A percentile compares a stretch with the other conserved stretches of the same genome.
Conservation (phyloP, 2,797 vertebrate genomes). For the Meda fulgida region DNA sequence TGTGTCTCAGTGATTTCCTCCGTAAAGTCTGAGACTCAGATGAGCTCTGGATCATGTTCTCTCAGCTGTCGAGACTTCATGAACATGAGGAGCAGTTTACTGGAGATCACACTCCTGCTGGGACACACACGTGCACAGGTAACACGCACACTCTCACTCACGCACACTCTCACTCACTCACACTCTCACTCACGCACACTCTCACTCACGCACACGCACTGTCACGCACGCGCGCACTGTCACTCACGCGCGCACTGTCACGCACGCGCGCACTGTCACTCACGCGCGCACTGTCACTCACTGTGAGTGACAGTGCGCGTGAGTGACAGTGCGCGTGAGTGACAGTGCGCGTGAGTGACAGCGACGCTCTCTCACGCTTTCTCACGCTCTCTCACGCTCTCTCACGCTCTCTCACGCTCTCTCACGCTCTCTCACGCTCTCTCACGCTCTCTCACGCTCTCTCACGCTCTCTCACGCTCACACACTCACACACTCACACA, state of each 20-base stretch:
- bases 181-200: not conserved
- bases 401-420: not conserved
- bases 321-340: too few species aligned
- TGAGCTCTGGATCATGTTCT: slow-evolving; percentile 79
- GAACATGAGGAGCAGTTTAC: slow-evolving; percentile 78
- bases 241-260: not conserved
- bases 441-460: not conserved
- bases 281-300: too few species aligned
- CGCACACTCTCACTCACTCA: not conserved
- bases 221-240: too few species aligned
- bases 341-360: too few species aligned
- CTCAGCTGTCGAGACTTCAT: slow-evolving; percentile 82
- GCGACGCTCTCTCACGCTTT: too few species aligned
- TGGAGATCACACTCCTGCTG: slow-evolving; percentile 77
- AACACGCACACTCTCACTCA: not conserved
- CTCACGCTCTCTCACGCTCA: not conserved
- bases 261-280: not conserved
- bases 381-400: not conserved
- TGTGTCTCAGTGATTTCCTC: slow-evolving; percentile 71
- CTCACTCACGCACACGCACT: not conserved
- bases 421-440: not conserved
- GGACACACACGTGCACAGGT: not conserved
- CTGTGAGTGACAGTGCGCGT: too few species aligned
- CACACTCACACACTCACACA: not conserved
- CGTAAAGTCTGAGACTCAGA: slow-evolving; percentile 78